These are phyloP conservation scores for Phenganax stokvisi DNA, from an alignment of 92 coral and sea anemone genomes.

Conservation along the genomic window DNA sequence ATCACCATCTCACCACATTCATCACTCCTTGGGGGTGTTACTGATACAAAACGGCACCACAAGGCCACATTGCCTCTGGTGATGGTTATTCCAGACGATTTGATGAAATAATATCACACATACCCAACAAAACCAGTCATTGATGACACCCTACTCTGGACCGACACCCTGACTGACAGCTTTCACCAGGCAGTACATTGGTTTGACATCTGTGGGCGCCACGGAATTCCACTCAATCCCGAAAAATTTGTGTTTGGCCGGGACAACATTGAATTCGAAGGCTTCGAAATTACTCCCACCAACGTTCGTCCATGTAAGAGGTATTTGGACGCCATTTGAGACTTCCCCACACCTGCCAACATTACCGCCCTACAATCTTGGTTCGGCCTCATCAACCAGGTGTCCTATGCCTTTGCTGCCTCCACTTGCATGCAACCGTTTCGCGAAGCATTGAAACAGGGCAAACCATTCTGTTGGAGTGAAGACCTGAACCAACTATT, in stretches of 20 bases:
- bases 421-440: too few species aligned
- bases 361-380: background rate
- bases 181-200: background rate
- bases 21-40: conserved; percentile 49
- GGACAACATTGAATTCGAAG: conserved; percentile 21
- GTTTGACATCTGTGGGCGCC: conserved; percentile 14
- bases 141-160: conserved; percentile 44
- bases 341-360: too few species aligned
- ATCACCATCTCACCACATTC: conserved; percentile 43
- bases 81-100: conserved; percentile 49
- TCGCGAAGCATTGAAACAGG: too few species aligned
- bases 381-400: too few species aligned
- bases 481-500: too few species aligned
- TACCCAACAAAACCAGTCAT: conserved; percentile 46
- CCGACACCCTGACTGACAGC: conserved; percentile 22
- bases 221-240: conserved; percentile 42
- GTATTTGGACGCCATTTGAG: too few species aligned
- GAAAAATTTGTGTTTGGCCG: conserved; percentile 44
- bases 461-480: too few species aligned
- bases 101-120: conserved; percentile 46
- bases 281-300: conserved; percentile 33
- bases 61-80: conserved; percentile 25
- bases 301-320: conserved; percentile 25
- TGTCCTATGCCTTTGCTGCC: too few species aligned
- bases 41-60: conserved; percentile 58